Base-by-base conservation (phyloP, 23 tunicate species). In the Halocynthia aurantium region DNA sequence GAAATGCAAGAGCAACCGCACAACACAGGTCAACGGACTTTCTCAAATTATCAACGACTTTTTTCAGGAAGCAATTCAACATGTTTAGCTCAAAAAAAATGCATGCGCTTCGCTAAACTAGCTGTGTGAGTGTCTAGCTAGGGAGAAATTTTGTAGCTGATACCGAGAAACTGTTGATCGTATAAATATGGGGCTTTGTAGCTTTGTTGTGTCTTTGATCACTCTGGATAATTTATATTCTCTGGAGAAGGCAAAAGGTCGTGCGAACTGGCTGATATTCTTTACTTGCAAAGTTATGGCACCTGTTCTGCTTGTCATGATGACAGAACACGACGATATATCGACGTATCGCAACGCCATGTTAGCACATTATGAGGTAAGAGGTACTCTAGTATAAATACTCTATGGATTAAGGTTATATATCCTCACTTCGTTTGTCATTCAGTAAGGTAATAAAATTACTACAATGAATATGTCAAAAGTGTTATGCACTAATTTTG, bases 211-310 rank as follows among this genome's bases (percentile, higher is more conserved):
- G 10, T n/a, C 64, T 8, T 21, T 54, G 9, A 19, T 74, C 5
- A 71, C 84, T 8, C 65, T 87, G 71, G 93, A 85, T 8, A 74
- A 80, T 20, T 52, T 87, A 52, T 87, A 87, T 71, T 50, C 44
- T 51, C 31, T 52, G 52, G 81, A 76, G 18, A 74, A 61, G 9
- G 52, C 68, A 17, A 86, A 86, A 66, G 93, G 80, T 62, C 56
- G 73, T 8, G 77, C 76, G 7, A 53, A 87, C 31, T 81, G 85
- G 86, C 55, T 87, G 44, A 87, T 87, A 8, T 55, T 87, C 50
- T 49, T 81, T 50, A n/a, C 55, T 49, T 69, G 58, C 22, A 87
- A 87, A 70, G 21, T 87, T 22, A 31, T 82, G 31, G 67, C 85
- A 8, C 93, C 93, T 17, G 53, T 52, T 18, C 61, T 55, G 58